Percentiles rank a stretch among this genome's conserved stretches.
Evolutionary conservation across 2,113 vertebrate genomes (phyloP).

Genomic region (Vombatus ursinus): DNA sequence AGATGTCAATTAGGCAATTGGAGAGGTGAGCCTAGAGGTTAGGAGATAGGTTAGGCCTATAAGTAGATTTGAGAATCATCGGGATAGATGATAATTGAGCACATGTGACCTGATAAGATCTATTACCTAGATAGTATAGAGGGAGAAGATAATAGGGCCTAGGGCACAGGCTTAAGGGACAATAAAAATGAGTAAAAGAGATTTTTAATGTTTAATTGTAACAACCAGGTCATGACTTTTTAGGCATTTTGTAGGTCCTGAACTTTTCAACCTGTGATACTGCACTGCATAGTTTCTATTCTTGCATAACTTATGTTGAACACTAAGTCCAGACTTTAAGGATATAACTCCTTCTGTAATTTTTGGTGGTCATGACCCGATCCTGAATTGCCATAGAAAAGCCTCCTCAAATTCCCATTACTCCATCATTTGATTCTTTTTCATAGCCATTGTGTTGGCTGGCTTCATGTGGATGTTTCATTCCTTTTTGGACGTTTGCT

Average conservation of each 20-base stretch:
- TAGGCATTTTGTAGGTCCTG: neutral
- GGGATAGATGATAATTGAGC: neutral
- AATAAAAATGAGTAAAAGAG: neutral
- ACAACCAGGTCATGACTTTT: neutral
- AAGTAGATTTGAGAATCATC: neutral
- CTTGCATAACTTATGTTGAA: neutral
- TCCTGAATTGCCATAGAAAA: neutral
- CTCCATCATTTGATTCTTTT: neutral
- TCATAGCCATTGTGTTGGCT: neutral
- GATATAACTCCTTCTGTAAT: neutral
- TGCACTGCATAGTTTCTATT: neutral
- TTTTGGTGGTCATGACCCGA: neutral
- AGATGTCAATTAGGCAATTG: neutral
- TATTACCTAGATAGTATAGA: neutral
- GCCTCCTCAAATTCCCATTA: neutral
- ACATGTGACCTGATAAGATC: neutral
- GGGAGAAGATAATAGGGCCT: neutral
- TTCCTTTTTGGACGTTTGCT: too few relatives aligned
- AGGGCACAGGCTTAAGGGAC: neutral
- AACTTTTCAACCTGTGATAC: neutral
- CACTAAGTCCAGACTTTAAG: neutral
- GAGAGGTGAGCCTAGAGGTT: neutral
- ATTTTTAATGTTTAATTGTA: neutral
- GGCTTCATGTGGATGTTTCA: too few relatives aligned
- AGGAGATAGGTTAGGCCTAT: too few relatives aligned